Conservation (phyloP, 2,113 vertebrate genomes). For the Motacilla tschutschensis region DNA sequence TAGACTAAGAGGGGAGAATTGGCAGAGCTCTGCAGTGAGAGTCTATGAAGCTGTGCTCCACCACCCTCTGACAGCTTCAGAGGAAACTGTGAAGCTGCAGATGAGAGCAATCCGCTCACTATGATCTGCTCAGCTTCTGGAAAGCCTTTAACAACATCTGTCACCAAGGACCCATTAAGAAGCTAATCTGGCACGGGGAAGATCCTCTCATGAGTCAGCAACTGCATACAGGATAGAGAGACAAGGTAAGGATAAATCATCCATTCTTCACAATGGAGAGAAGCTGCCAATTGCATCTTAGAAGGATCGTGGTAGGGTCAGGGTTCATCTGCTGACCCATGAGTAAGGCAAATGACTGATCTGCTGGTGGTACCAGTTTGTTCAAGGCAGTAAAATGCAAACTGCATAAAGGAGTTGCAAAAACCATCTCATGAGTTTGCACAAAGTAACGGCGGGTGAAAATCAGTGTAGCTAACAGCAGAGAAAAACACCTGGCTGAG, state of each 20-base stretch:
- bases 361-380: background rate
- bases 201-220: background rate
- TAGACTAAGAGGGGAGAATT: background rate
- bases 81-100: background rate
- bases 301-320: background rate
- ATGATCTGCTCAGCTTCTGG: background rate
- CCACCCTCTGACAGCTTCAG: background rate
- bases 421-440: background rate
- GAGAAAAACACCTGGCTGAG: background rate
- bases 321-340: background rate
- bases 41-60: background rate
- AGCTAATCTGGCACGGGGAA: background rate
- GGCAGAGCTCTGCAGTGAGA: background rate
- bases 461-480: background rate
- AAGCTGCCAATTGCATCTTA: background rate
- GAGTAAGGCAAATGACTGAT: background rate
- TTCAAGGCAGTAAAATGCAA: background rate
- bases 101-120: accelerated
- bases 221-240: background rate
- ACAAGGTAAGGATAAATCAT: background rate
- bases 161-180: background rate
- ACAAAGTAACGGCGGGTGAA: background rate
- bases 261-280: background rate
- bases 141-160: background rate
- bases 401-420: background rate